Base-by-base conservation (phyloP, 2,797 vertebrate species). In the Acrocephalus scirpaceus region DNA sequence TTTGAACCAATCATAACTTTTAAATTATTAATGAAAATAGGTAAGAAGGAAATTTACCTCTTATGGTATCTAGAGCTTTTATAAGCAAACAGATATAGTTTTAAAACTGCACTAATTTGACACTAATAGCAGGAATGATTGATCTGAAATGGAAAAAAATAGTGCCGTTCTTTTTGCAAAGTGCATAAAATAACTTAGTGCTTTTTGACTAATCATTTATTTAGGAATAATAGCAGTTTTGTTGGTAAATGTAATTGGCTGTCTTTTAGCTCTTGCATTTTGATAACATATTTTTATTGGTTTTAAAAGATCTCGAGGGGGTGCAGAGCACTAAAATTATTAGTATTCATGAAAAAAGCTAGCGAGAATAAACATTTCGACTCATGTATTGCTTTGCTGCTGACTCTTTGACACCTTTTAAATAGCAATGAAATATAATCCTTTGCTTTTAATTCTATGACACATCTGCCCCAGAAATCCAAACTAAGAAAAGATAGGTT, bases 401-500 rank as follows among this genome's bases (percentile, higher is more conserved):
- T 57, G 7, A 14, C 53, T 92, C 50, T 50, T 90, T 32, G 54
- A 72, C 32, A 27, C 58, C 73, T 91, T 90, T 56, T 16, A 61
- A 58, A 34, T 20, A 48, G 56, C 10, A 27, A 51, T 50, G 26
- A 60, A 64, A 57, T 61, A 22, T 87, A 42, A 29, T 18, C 12
- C 26, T 77, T 97, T 64, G 15, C 38, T 95, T 97, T 96, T 96
- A 92, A 88, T 94, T 80, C 45, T 48, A 1, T 47, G 8, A 15
- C 22, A 36, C 58, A 32, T 57, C 36, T 85, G 6, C 4, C 16
- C 27, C 53, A 54, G 36, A 47, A 93, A 66, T 76, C 19, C 69
- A 69, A 93, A 78, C 30, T 84, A 79, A 92, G 61, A 90, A 95
- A 90, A 89, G 20, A 64, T 56, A 58, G 4, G 13, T n/a, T 23